Conservation (phyloP, 2,797 vertebrate species). For the Carapus acus region DNA sequence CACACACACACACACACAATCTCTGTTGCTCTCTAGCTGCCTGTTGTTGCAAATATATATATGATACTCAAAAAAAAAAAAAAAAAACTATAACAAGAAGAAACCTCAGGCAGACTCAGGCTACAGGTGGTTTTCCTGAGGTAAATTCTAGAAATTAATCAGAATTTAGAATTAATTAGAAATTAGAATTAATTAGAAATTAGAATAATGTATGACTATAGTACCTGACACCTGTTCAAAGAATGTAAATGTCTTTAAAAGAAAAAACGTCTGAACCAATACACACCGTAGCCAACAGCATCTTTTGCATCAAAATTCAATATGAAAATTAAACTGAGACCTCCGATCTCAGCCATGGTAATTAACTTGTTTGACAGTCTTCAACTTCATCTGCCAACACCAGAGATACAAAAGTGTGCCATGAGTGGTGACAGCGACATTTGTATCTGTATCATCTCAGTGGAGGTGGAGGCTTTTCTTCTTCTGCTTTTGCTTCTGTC, state of each 20-base stretch:
- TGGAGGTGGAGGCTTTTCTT: slow-evolving; percentile 69
- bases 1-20: too few relatives aligned
- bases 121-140: too few relatives aligned
- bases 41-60: too few relatives aligned
- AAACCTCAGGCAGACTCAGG: too few relatives aligned
- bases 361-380: slow-evolving; percentile 72
- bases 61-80: too few relatives aligned
- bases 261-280: slow-evolving; percentile 29
- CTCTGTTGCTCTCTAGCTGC: too few relatives aligned
- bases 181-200: too few relatives aligned
- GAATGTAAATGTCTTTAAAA: slow-evolving; percentile 39
- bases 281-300: slow-evolving; percentile 41
- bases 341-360: slow-evolving; percentile 57
- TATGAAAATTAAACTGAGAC: slow-evolving; percentile 64
- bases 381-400: slow-evolving; percentile 70
- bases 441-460: slow-evolving; percentile 71
- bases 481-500: slow-evolving; percentile 54
- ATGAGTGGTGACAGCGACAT: slow-evolving; percentile 73
- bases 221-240: slow-evolving; percentile 42
- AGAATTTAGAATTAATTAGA: too few relatives aligned
- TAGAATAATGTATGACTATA: too few relatives aligned
- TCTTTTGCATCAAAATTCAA: slow-evolving; percentile 49
- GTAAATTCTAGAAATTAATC: too few relatives aligned
- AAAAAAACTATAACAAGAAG: too few relatives aligned
- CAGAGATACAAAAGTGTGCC: slow-evolving; percentile 69